Percentiles rank a stretch among this genome's conserved stretches.
phyloP scores from a whole-genome alignment of 2,113 vertebrate species.

The Ursus arctos region DNA sequence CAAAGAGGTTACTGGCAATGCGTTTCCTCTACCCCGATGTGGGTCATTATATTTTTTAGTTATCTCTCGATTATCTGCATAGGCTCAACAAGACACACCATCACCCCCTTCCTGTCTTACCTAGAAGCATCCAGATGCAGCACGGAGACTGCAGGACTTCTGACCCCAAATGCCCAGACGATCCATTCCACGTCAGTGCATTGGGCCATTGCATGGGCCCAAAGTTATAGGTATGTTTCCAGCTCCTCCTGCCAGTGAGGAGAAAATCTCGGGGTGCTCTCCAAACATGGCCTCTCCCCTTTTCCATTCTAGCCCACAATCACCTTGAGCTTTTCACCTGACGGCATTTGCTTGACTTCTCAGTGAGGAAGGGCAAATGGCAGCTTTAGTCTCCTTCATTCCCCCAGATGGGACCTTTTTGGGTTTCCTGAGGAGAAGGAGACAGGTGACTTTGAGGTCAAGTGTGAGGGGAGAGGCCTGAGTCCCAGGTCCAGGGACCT shows the following conservation, averaged over 20 bases:
- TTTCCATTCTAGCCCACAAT: not conserved
- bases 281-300: rapidly evolving
- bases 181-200: too few species aligned
- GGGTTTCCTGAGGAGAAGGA: not conserved
- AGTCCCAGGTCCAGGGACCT: not conserved
- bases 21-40: not conserved
- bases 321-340: not conserved
- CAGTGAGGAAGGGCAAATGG: not conserved
- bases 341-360: not conserved
- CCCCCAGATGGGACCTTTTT: not conserved
- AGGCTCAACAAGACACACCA: not conserved
- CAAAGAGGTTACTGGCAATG: not conserved
- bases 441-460: not conserved
- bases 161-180: too few species aligned
- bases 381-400: not conserved
- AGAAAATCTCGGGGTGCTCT: not conserved
- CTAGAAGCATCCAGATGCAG: not conserved
- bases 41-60: not conserved
- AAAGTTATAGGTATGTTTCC: too few species aligned
- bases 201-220: too few species aligned
- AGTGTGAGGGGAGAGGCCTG: not conserved
- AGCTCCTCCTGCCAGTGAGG: not conserved
- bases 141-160: too few species aligned
- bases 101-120: not conserved
- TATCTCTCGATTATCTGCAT: not conserved